A percentile compares a stretch with the other conserved stretches of the same genome.
These are phyloP conservation scores for Tetranychus urticae DNA, from an alignment of 1,140 invertebrate species.

Conservation along the genomic window DNA sequence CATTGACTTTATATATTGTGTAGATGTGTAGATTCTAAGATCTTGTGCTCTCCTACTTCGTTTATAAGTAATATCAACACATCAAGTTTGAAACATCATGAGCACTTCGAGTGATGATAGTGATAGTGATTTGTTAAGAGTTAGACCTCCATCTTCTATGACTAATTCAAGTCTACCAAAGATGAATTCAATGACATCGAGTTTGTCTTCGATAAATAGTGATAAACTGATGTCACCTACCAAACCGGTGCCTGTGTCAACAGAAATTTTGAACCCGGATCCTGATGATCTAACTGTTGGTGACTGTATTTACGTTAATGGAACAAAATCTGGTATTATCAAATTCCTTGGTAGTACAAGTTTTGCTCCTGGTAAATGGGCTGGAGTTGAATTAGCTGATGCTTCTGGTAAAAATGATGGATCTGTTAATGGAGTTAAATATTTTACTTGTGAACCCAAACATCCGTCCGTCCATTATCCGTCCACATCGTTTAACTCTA, in stretches of 20 bases:
- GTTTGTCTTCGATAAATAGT: neutral
- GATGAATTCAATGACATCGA: neutral
- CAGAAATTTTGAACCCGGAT: neutral
- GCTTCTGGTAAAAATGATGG: constrained; percentile 80
- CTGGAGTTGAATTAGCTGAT: constrained; percentile 69
- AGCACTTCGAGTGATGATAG: too few species aligned
- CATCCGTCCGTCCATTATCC: too few species aligned
- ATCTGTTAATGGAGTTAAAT: constrained; percentile 59
- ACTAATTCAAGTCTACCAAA: neutral
- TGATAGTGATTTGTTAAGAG: neutral
- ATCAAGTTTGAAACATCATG: too few species aligned
- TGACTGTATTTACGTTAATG: constrained; percentile 79
- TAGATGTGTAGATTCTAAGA: too few species aligned
- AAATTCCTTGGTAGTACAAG: constrained; percentile 54
- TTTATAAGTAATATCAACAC: too few species aligned
- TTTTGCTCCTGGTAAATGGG: constrained; percentile 63
- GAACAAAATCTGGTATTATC: constrained; percentile 61
- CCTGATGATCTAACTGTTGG: constrained; percentile 83
- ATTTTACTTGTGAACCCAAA: constrained; percentile 63
- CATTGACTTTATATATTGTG: too few species aligned
- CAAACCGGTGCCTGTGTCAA: neutral
- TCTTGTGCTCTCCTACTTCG: too few species aligned
- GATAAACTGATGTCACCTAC: neutral
- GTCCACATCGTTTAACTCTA: constrained; percentile 54
- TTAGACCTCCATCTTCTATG: neutral